Evolutionary conservation across 2,797 vertebrate genomes (phyloP).

Genomic region (Dromococcyx pavoninus): DNA sequence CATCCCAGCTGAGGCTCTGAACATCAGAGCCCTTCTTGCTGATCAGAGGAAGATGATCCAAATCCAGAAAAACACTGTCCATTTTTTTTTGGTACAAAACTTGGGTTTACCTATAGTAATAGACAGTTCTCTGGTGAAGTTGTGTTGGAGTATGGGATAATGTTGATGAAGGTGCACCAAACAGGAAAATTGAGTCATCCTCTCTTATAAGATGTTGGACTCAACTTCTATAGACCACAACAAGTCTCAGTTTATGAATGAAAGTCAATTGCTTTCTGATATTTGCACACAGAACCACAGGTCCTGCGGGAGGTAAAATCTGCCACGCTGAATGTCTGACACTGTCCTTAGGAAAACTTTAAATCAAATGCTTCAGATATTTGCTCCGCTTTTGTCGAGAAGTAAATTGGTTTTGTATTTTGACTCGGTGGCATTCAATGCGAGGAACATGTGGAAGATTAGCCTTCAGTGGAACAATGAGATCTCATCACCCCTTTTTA

Average conservation of each 20-base stretch:
- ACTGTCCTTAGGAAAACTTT: neutral
- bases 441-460: neutral
- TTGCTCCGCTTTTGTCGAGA: neutral
- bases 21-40: neutral
- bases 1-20: neutral
- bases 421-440: neutral
- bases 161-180: neutral
- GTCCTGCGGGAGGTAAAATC: neutral
- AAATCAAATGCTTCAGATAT: neutral
- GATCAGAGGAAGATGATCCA: neutral
- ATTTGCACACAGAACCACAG: neutral
- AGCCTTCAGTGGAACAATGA: neutral
- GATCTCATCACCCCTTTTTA: neutral
- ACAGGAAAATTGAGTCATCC: neutral
- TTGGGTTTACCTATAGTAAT: neutral
- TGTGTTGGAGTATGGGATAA: neutral
- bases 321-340: neutral
- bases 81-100: neutral
- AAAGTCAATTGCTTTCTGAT: neutral
- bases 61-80: neutral
- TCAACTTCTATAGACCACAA: neutral
- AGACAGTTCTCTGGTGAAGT: neutral
- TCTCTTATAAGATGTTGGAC: neutral
- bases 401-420: neutral
- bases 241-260: neutral